phyloP scores from a whole-genome alignment of 2,797 vertebrate species.

The Otolemur crassicaudatus region DNA sequence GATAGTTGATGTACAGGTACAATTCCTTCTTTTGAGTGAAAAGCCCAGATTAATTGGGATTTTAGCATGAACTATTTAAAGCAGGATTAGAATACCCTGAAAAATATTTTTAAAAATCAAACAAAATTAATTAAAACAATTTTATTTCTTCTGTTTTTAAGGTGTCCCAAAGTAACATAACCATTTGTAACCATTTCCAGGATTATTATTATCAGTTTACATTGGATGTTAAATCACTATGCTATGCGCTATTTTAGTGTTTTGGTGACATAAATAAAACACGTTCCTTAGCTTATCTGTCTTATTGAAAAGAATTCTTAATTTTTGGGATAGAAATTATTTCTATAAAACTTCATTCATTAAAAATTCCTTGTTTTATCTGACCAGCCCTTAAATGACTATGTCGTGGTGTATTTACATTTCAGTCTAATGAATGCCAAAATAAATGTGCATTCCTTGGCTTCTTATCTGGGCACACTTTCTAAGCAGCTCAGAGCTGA shows the following conservation, averaged over 20 bases:
- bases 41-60: slow-evolving; percentile 77
- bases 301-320: slow-evolving; percentile 11
- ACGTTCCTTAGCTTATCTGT: slow-evolving; percentile 8
- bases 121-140: slow-evolving; percentile 32
- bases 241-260: neutral
- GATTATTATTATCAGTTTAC: neutral
- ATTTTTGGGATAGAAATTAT: slow-evolving; percentile 52
- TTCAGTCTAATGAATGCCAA: slow-evolving; percentile 2
- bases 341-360: slow-evolving; percentile 29
- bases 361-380: slow-evolving; percentile 25
- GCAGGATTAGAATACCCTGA: slow-evolving; percentile 36
- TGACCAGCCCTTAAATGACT: neutral
- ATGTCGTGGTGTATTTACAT: neutral
- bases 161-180: neutral
- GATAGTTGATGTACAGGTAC: slow-evolving; percentile 66
- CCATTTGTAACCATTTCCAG: neutral
- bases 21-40: slow-evolving; percentile 82
- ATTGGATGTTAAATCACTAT: neutral
- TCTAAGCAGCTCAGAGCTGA: slow-evolving; percentile 52
- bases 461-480: slow-evolving; percentile 18
- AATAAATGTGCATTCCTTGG: neutral
- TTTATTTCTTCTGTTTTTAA: neutral
- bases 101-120: slow-evolving; percentile 35
- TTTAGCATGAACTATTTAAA: slow-evolving; percentile 78
- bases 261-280: slow-evolving; percentile 22